These are phyloP conservation scores for Loxodonta africana DNA, from an alignment of 2,113 vertebrate genomes.

Conservation along the genomic window DNA sequence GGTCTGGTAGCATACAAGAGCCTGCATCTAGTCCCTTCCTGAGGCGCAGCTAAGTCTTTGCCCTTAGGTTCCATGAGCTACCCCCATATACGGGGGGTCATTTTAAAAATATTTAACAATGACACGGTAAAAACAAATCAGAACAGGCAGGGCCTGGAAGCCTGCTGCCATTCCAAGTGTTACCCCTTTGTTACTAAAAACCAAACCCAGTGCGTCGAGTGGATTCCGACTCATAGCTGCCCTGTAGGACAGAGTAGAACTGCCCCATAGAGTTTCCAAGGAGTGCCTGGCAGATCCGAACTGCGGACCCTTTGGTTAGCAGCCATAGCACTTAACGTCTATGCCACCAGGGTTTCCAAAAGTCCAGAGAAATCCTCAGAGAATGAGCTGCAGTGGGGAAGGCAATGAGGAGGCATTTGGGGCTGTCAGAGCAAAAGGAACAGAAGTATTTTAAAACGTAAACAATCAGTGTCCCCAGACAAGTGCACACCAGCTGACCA, in stretches of 20 bases:
- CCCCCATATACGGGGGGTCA: not conserved
- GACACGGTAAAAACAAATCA: not conserved
- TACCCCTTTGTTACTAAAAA: not conserved
- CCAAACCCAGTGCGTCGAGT: too few species aligned
- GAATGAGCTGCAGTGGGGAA: not conserved
- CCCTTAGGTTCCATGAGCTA: not conserved
- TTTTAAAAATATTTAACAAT: conserved; percentile 29
- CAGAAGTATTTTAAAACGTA: not conserved
- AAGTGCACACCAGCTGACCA: not conserved
- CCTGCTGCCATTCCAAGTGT: not conserved
- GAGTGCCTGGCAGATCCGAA: too few species aligned
- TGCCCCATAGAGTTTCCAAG: too few species aligned
- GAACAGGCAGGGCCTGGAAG: not conserved
- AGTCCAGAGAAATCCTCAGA: not conserved
- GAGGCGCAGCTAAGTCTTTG: not conserved
- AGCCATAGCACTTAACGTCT: too few species aligned
- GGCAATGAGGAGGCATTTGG: not conserved
- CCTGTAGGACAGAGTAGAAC: too few species aligned
- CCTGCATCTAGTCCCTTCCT: not conserved
- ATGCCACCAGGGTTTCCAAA: too few species aligned
- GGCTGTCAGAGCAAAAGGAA: not conserved
- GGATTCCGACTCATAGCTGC: too few species aligned
- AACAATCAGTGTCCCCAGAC: not conserved
- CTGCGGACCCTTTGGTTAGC: too few species aligned
- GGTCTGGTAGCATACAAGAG: not conserved